Percentiles rank a stretch among this genome's conserved stretches.
Conservation (phyloP, 2,888 invertebrate species). For the Nemapogon koenigi region DNA sequence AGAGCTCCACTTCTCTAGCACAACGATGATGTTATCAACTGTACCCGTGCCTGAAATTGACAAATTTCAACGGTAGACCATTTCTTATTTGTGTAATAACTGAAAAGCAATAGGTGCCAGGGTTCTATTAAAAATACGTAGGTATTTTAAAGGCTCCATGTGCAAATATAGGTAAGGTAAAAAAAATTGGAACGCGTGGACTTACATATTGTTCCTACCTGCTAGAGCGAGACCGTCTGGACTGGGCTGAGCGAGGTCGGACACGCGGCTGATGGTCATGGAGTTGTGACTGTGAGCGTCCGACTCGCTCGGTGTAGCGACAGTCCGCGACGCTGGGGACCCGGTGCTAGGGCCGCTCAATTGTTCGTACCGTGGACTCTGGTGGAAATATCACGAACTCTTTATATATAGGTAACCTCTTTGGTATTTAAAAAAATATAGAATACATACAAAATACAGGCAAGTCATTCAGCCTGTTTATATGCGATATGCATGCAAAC, state of each 20-base stretch:
- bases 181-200: conserved; percentile 58
- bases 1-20: conserved; percentile 38
- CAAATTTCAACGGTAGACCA: too few relatives aligned
- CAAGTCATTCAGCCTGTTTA: too few relatives aligned
- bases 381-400: conserved; percentile 15
- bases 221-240: conserved; percentile 53
- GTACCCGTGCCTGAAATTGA: conserved; percentile 57
- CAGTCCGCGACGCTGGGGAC: conserved; percentile 42
- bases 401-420: too few relatives aligned
- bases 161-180: conserved; percentile 27
- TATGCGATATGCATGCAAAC: too few relatives aligned
- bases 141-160: too few relatives aligned
- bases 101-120: too few relatives aligned
- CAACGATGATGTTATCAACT: conserved; percentile 58
- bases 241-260: conserved; percentile 44
- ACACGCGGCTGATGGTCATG: conserved; percentile 20
- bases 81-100: too few relatives aligned
- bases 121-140: too few relatives aligned
- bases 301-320: conserved; percentile 41
- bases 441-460: too few relatives aligned
- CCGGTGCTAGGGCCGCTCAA: conserved; percentile 53
- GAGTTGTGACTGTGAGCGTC: conserved; percentile 9
- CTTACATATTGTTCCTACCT: conserved; percentile 67
- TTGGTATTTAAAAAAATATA: too few relatives aligned
- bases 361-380: conserved; percentile 60